Evolutionary conservation across 2,797 vertebrate species (phyloP), one percentile per base, ranked within the genome.

Genomic region (Alectoris magna): DNA sequence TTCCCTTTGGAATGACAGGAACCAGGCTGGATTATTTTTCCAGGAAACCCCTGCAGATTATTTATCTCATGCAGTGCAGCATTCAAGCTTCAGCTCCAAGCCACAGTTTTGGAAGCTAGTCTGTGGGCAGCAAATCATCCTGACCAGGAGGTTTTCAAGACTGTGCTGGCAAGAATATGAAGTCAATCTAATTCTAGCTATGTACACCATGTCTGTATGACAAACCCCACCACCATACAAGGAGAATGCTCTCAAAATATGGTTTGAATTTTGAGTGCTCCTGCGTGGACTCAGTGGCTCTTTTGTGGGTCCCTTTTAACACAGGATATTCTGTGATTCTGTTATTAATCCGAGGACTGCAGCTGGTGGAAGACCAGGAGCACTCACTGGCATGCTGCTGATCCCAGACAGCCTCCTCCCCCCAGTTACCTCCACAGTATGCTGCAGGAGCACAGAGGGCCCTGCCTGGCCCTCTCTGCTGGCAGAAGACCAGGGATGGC

Each of bases 401-500:
- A 24, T 39, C 22, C 16, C 11, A 18, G 17, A 21, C 21, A 34
- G n/a, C 19, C 21, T 22, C 8, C 22, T 34, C 9, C n/a, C 8
- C n/a, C 59, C 36, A 27, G 38, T 24, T 27, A 39, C 27, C 16
- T 29, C 16, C 60, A 41, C 38, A 18, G 11, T 11, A 11, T 11
- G 11, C 59, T 39, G n/a, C 26, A 18, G 38, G 38, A 63, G 60
- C 17, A 17, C 26, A 39, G 6, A 5, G 6, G 14, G 31, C 31
- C 31, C 14, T 19, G 43, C 22, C 64, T 51, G 78, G 34, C 34
- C 34, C 34, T 34, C 34, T 34, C 34, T 34, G 16, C 2, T 11
- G 55, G 19, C 10, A 48, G 60, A 38, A 60, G 43, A 43, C 55
- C 0, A 0, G 48, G 5, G 31, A 34, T 0, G 0, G 87, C 29